Evolutionary conservation across 2,888 invertebrate genomes (phyloP).

Genomic region (Drymonia ruficornis): DNA sequence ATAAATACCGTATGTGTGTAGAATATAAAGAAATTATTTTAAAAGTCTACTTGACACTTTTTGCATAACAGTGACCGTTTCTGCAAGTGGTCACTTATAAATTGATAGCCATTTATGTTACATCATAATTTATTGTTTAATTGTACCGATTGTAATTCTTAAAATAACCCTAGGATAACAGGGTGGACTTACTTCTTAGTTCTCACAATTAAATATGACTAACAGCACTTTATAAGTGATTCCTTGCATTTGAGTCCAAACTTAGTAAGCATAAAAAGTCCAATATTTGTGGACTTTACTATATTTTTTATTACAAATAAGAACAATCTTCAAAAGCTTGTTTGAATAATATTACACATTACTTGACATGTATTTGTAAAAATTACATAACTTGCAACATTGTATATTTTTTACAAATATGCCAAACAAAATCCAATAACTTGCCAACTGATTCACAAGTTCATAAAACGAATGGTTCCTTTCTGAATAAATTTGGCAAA

Average conservation of each 20-base stretch:
- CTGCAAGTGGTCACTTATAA: slow-evolving; percentile 1
- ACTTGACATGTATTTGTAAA: not conserved
- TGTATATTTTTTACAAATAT: too few relatives aligned
- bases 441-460: not conserved
- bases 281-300: not conserved
- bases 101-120: not conserved
- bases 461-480: not conserved
- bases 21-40: not conserved
- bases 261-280: slow-evolving; percentile 9
- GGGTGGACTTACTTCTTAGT: not conserved
- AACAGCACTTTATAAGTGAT: not conserved
- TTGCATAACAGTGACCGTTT: slow-evolving; percentile 1
- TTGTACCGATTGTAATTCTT: not conserved
- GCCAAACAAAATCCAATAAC: too few relatives aligned
- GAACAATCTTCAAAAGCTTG: slow-evolving; percentile 17
- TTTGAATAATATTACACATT: slow-evolving; percentile 6
- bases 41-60: not conserved
- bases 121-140: not conserved
- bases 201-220: not conserved
- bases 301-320: slow-evolving; percentile 12
- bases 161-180: too few relatives aligned
- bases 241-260: not conserved
- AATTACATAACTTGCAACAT: not conserved
- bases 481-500: not conserved
- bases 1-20: not conserved